Percentiles rank a stretch among this genome's conserved stretches.
These are phyloP conservation scores for Parapristionchus giblindavisi DNA, from an alignment of 2,888 invertebrate species.

Conservation along the genomic window DNA sequence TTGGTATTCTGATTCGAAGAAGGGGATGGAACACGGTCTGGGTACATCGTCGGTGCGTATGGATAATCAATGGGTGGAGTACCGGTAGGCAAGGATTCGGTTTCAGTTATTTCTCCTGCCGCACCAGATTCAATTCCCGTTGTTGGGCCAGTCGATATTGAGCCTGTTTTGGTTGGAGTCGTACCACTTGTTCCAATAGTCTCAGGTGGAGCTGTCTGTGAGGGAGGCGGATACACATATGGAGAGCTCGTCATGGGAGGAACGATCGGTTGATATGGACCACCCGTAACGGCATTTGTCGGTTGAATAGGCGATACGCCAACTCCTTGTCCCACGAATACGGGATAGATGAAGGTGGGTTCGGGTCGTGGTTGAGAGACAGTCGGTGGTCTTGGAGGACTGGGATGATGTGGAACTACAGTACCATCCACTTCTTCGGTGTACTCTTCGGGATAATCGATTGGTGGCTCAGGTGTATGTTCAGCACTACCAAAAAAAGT, in stretches of 20 bases:
- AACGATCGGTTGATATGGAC: neutral
- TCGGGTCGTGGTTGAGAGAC: neutral
- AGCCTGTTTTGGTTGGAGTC: too few species aligned
- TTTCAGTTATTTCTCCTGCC: too few species aligned
- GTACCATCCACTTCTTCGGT: neutral
- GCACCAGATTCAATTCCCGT: too few species aligned
- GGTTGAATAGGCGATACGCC: conserved; percentile 4
- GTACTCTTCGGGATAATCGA: conserved; percentile 31
- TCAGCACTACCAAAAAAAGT: conserved; percentile 3
- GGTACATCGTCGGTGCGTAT: conserved; percentile 1
- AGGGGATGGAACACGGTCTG: neutral
- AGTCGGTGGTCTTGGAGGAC: neutral
- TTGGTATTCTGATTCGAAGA: neutral
- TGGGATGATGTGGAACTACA: conserved; percentile 1
- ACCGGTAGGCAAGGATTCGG: neutral
- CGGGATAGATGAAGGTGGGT: neutral
- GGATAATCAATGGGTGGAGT: neutral
- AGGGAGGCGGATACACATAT: neutral
- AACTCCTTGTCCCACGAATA: conserved; percentile 6
- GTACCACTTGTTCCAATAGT: neutral
- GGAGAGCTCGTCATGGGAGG: neutral
- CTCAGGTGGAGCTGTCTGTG: neutral
- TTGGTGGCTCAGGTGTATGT: neutral
- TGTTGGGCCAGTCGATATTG: neutral
- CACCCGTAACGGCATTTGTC: neutral